phyloP scores from a whole-genome alignment of 1,140 invertebrate species.

The Zaprionus kolodkinae region DNA sequence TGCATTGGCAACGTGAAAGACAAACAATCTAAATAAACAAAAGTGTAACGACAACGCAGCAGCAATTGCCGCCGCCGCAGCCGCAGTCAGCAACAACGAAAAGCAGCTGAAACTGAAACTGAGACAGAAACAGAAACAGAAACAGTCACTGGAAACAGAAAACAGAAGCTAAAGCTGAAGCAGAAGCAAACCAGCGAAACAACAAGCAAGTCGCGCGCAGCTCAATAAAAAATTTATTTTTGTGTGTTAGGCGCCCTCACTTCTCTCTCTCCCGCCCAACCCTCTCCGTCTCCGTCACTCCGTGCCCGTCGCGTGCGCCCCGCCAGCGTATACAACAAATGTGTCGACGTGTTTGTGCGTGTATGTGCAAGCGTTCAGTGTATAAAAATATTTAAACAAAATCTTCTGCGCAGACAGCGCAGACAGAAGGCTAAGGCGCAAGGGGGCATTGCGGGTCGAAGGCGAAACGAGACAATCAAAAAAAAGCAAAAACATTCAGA shows the following conservation, averaged over 20 bases:
- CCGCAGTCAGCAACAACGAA: slow-evolving; percentile 22
- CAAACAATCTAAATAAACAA: slow-evolving; percentile 68
- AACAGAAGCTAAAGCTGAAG: slow-evolving; percentile 49
- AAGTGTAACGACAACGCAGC: slow-evolving; percentile 49
- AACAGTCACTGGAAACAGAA: slow-evolving; percentile 32
- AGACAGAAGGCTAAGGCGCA: slow-evolving; percentile 31
- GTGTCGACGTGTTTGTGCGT: slow-evolving; percentile 26
- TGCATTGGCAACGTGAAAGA: slow-evolving; percentile 52
- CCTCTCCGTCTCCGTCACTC: no score
- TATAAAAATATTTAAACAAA: slow-evolving; percentile 73
- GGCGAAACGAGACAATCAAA: slow-evolving; percentile 45
- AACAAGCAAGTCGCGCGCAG: slow-evolving; percentile 64
- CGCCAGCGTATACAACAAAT: neutral
- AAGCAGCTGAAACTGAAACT: slow-evolving; percentile 29
- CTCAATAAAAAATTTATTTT: slow-evolving; percentile 69
- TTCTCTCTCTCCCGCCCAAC: neutral
- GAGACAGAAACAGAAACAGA: slow-evolving; percentile 44
- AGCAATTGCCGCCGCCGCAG: slow-evolving; percentile 13
- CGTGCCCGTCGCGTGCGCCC: neutral
- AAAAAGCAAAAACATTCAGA: slow-evolving; percentile 62
- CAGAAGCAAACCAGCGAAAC: slow-evolving; percentile 56
- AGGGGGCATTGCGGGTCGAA: slow-evolving; percentile 28
- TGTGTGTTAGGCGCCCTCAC: slow-evolving; percentile 54
- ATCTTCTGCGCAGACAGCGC: slow-evolving; percentile 63
- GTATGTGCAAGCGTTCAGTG: slow-evolving; percentile 22